A percentile compares a stretch with the other conserved stretches of the same genome.
Conservation (phyloP, 2,888 invertebrate genomes). For the Mellilla xanthometata region DNA sequence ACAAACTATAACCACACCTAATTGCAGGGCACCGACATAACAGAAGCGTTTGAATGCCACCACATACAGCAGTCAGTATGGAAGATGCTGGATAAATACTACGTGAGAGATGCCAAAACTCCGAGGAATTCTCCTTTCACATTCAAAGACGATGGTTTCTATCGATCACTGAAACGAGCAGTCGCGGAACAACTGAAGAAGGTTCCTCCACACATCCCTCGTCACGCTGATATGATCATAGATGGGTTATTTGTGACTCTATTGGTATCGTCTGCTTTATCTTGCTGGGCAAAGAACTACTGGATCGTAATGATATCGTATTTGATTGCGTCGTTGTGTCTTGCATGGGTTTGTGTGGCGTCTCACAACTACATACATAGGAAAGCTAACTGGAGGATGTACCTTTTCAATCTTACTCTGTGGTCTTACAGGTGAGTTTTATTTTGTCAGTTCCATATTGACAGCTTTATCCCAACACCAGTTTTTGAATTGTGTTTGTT, state of each 20-base stretch:
- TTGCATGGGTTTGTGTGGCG: constrained; percentile 83
- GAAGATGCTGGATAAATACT: constrained; percentile 51
- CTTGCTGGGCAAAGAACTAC: constrained; percentile 44
- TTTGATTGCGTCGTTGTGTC: constrained; percentile 76
- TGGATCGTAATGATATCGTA: constrained; percentile 52
- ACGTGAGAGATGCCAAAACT: constrained; percentile 83
- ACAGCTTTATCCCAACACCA: too few species aligned
- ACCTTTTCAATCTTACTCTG: constrained; percentile 87
- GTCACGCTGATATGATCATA: constrained; percentile 53
- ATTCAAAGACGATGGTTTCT: constrained; percentile 89
- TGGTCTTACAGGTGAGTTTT: constrained; percentile 76
- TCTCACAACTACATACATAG: constrained; percentile 91
- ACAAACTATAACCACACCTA: too few species aligned
- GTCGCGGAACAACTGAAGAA: constrained; percentile 80
- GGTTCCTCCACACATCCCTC: constrained; percentile 61
- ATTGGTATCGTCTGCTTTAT: constrained; percentile 46
- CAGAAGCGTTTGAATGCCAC: constrained; percentile 90
- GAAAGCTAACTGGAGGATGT: constrained; percentile 90
- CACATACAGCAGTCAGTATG: constrained; percentile 84
- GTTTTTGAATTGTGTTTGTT: too few species aligned
- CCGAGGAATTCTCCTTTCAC: constrained; percentile 88
- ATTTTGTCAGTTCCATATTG: too few species aligned
- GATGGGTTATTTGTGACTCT: constrained; percentile 61
- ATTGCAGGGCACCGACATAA: constrained; percentile 88
- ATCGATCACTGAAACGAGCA: constrained; percentile 85